Evolutionary conservation across 1,140 invertebrate species (phyloP).

Genomic region (Drosophila mayri): DNA sequence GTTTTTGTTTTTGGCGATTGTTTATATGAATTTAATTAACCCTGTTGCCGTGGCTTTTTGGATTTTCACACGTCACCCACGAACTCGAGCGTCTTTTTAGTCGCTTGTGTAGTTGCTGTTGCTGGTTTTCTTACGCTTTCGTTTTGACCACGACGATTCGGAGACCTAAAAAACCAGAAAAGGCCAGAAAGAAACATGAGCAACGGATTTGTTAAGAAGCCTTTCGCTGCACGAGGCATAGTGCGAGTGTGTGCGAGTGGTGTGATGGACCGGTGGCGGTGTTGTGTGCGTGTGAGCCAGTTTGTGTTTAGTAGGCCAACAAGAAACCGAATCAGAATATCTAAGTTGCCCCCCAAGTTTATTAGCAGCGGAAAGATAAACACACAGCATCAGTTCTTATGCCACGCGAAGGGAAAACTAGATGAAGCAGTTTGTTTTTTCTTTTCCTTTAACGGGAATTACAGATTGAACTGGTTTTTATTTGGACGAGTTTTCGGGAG

Average conservation of each 20-base stretch:
- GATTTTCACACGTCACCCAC: conserved; percentile 52
- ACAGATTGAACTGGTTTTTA: conserved; percentile 10
- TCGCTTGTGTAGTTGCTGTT: conserved; percentile 6
- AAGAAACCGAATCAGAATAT: conserved; percentile 49
- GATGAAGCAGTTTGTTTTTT: conserved; percentile 8
- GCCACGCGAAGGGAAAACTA: conserved; percentile 12
- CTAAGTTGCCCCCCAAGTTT: conserved; percentile 28
- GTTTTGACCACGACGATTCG: conserved; percentile 56
- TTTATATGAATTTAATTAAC: conserved; percentile 34
- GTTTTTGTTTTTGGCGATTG: conserved; percentile 17
- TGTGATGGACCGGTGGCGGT: conserved; percentile 1
- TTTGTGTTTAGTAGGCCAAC: conserved; percentile 74
- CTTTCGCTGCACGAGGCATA: conserved; percentile 26
- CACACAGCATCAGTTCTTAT: conserved; percentile 7
- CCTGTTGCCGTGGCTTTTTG: conserved; percentile 32
- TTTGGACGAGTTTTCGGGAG: not conserved
- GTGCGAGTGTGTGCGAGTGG: conserved; percentile 7
- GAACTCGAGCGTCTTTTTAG: conserved; percentile 31
- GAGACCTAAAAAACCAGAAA: conserved; percentile 69
- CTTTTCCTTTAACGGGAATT: conserved; percentile 9
- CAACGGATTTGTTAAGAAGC: conserved; percentile 46
- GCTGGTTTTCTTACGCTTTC: conserved; percentile 52
- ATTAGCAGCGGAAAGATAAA: conserved; percentile 29
- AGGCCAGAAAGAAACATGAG: conserved; percentile 54
- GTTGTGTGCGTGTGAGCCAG: conserved; percentile 45